Evolutionary conservation across 2,888 invertebrate genomes (phyloP).

Genomic region (Lycaena phlaeas): DNA sequence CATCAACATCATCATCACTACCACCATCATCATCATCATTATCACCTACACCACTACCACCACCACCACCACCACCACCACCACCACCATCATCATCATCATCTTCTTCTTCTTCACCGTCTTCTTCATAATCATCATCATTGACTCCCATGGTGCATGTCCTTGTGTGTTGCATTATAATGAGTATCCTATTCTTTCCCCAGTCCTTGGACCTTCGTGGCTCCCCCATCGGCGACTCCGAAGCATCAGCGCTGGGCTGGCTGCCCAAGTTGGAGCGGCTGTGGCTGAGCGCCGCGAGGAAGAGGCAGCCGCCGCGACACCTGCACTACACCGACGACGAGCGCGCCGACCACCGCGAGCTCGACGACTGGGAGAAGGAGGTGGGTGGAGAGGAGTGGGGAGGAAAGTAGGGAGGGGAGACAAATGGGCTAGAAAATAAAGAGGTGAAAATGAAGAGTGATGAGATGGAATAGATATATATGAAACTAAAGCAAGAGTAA

Average conservation of each 20-base stretch:
- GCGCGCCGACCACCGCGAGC: constrained; percentile 20
- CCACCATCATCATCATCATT: too few relatives aligned
- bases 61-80: too few relatives aligned
- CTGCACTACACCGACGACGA: constrained; percentile 25
- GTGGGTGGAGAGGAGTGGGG: constrained; percentile 17
- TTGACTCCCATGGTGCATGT: not conserved
- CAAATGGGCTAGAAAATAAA: not conserved
- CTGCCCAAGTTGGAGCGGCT: constrained; percentile 39
- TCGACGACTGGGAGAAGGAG: constrained; percentile 38
- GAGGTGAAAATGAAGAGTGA: not conserved
- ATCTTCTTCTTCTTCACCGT: too few relatives aligned
- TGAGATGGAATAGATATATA: too few relatives aligned
- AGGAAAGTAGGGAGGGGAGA: not conserved
- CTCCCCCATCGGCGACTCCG: constrained; percentile 55
- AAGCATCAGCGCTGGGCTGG: constrained; percentile 58
- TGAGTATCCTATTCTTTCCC: not conserved
- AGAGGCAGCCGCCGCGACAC: constrained; percentile 19
- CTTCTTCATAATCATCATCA: too few relatives aligned
- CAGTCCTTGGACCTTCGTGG: constrained; percentile 53
- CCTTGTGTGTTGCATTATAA: not conserved
- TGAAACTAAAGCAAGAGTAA: too few relatives aligned
- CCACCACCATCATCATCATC: too few relatives aligned
- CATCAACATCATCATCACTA: too few relatives aligned
- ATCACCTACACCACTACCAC: too few relatives aligned
- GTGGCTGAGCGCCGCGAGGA: constrained; percentile 26